Evolutionary conservation across 2,888 invertebrate genomes (phyloP), one percentile per base, ranked within the genome.

Genomic region (Phaonia tiefii): DNA sequence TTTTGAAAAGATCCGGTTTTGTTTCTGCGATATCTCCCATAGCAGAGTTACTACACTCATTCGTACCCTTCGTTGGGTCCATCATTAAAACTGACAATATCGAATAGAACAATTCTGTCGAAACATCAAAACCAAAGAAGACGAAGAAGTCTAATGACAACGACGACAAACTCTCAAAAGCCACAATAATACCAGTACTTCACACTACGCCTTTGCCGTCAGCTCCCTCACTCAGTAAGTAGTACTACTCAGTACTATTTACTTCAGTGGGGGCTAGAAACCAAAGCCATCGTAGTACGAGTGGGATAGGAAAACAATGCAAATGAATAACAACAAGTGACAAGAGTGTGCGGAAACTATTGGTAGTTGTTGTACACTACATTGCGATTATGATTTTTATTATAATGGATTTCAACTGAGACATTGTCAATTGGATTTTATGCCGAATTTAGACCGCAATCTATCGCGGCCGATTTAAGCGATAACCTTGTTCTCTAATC

Each of bases 1-100:
- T 22, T 51, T 69, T 60, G 49, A 15, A 71, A 70, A 31, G 44
- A 69, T 76, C 65, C 76, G 49, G 56, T 70, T 76, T 70, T 76
- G 70, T 76, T 65, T 65, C 69, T n/a, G 10, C 69, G 60, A 63
- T 39, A 69, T 39, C 69, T 75, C 3, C 42, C 10, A 22, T 20
- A 15, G 39, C 72, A n/a, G 49, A 63, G 25, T 46, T 31, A 17
- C 63, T 63, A 37, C 44, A 46, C 49, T 63, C 39, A n/a, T 20
- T n/a, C n/a, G 63, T 42, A 58, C 39, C 51, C 31, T 71, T 60
- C 17, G 39, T 63, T 75, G 44, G 26, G 39, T 49, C 20, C 31
- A 56, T 63, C 63, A 63, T 63, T 63, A 63, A 63, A 31, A 63
- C 63, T 22, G 63, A 70, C 31, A 65, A 17, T 46, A 74, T 74